These are phyloP conservation scores for Heloderma charlesbogerti DNA, from an alignment of 2,113 vertebrate genomes.

Conservation along the genomic window DNA sequence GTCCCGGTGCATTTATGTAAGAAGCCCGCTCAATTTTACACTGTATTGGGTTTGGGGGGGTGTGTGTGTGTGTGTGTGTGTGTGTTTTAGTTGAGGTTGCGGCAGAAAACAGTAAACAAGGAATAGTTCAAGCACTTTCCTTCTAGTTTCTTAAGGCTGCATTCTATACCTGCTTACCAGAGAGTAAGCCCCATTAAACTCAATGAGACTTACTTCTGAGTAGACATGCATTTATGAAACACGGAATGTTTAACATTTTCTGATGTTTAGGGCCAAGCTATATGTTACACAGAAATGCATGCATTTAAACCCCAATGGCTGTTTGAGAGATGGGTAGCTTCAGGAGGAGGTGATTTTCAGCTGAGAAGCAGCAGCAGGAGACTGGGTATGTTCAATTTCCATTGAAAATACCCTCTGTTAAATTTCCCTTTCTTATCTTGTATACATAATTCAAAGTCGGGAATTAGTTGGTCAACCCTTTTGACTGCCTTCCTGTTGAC, in stretches of 20 bases:
- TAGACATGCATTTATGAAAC: too few relatives aligned
- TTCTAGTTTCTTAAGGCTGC: not conserved
- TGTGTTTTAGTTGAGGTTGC: not conserved
- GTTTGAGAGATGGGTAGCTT: not conserved
- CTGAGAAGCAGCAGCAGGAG: not conserved
- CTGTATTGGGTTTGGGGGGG: slow-evolving; percentile 27
- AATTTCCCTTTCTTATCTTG: not conserved
- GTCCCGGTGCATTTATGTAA: slow-evolving; percentile 33
- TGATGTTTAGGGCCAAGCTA: not conserved
- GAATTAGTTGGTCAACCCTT: too few relatives aligned
- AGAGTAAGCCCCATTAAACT: not conserved
- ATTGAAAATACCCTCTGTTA: not conserved
- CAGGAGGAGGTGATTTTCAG: not conserved
- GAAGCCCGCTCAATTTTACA: slow-evolving; percentile 59
- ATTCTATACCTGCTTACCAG: not conserved
- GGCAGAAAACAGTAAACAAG: not conserved
- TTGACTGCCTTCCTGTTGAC: too few relatives aligned
- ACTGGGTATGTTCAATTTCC: not conserved
- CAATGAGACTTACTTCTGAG: not conserved
- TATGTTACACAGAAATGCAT: not conserved
- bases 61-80: not conserved
- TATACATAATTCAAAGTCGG: too few relatives aligned
- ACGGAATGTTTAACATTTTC: not conserved
- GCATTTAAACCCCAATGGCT: not conserved
- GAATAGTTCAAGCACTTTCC: not conserved